Conservation (phyloP, 2,888 invertebrate genomes). For the Sialis fuliginosa region DNA sequence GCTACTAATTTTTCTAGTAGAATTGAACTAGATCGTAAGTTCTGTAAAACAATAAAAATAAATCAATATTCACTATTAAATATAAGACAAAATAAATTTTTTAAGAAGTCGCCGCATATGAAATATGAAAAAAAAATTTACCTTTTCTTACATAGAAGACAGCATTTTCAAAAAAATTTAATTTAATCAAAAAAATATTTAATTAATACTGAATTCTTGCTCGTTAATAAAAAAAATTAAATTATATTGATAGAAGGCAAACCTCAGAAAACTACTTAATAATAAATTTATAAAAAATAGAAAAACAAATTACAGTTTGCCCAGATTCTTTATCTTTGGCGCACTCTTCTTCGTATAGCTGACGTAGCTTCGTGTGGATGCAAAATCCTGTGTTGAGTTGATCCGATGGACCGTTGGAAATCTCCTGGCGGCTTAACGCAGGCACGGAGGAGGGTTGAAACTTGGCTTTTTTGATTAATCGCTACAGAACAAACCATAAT, state of each 20-base stretch:
- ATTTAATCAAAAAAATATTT: background rate
- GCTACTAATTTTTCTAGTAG: conserved; percentile 72
- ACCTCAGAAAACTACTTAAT: conserved; percentile 2
- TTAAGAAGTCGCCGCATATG: too few relatives aligned
- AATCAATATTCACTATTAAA: background rate
- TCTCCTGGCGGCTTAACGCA: conserved; percentile 20
- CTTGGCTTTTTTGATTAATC: conserved; percentile 22
- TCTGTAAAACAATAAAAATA: conserved; percentile 24
- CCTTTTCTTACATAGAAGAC: background rate
- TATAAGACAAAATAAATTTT: too few relatives aligned
- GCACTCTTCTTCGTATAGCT: conserved; percentile 23
- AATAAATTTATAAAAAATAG: background rate
- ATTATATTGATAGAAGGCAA: conserved; percentile 1
- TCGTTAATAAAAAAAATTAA: background rate
- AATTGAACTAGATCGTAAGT: conserved; percentile 44
- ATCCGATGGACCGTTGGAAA: background rate
- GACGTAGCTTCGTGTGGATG: conserved; percentile 25
- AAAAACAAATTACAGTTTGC: conserved; percentile 8
- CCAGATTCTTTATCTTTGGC: conserved; percentile 10
- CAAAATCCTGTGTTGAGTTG: conserved; percentile 18
- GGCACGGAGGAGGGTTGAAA: conserved; percentile 21
- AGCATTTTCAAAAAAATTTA: background rate
- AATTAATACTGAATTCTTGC: background rate
- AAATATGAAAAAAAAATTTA: background rate
- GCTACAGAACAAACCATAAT: conserved; percentile 14